Conservation (phyloP, 1,140 invertebrate genomes). For the Drosophila ambigua region DNA sequence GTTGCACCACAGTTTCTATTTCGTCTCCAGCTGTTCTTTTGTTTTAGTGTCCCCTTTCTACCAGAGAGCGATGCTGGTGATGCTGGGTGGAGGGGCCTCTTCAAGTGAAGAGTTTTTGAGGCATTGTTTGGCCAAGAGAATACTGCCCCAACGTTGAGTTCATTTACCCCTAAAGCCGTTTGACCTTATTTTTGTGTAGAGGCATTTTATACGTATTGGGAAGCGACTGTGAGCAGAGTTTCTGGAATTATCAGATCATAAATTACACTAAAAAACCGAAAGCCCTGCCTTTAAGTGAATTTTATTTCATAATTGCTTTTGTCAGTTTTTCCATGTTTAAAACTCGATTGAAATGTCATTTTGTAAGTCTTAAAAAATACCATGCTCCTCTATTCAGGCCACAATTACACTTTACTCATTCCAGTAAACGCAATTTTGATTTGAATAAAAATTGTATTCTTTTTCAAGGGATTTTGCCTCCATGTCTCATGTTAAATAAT, state of each 20-base stretch:
- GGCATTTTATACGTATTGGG: background rate
- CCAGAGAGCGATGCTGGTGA: background rate
- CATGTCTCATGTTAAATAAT: slow-evolving; percentile 26
- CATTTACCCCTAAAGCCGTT: background rate
- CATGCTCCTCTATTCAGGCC: too few relatives aligned
- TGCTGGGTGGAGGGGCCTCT: slow-evolving; percentile 3
- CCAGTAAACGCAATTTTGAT: slow-evolving; percentile 6
- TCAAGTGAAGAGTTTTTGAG: slow-evolving; percentile 37
- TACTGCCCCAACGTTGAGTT: too few relatives aligned
- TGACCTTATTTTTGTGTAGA: slow-evolving; percentile 31
- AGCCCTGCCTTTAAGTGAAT: too few relatives aligned
- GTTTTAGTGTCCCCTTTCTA: slow-evolving; percentile 8
- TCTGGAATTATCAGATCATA: too few relatives aligned
- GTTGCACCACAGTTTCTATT: slow-evolving; percentile 61
- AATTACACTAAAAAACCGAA: too few relatives aligned
- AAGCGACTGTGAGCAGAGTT: too few relatives aligned
- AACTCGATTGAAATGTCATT: too few relatives aligned
- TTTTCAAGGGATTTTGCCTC: background rate
- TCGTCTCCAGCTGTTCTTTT: slow-evolving; percentile 40
- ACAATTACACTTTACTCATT: too few relatives aligned
- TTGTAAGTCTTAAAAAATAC: too few relatives aligned
- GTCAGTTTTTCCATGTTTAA: too few relatives aligned
- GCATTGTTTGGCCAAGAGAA: slow-evolving; percentile 41
- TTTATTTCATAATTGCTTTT: too few relatives aligned
- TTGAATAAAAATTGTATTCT: slow-evolving; percentile 1